Evolutionary conservation across 2,888 invertebrate genomes (phyloP), one percentile per base, ranked within the genome.

Genomic region (Drosophila peninsularis): DNA sequence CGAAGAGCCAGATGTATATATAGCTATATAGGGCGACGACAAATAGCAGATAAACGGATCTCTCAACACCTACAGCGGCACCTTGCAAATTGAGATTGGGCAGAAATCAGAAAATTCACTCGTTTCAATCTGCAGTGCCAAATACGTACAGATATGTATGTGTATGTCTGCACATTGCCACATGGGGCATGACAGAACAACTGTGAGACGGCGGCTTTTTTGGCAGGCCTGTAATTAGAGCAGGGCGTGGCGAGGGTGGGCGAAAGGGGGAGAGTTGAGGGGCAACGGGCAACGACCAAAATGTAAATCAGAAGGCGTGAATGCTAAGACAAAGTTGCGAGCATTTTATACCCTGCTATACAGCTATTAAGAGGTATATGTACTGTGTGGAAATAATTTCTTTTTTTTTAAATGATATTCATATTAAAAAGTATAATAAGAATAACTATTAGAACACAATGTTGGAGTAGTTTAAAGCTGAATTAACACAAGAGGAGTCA

Each of bases 261-360:
- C 5, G 5, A n/a, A 4, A 13, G 17, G 9, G 14, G 14, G 14
- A 39, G 32, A 13, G n/a, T n/a, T 39, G 27, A 45, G 57, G 62
- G 39, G 32, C 27, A n/a, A n/a, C n/a, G 53, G 44, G 41, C 62
- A 53, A 67, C 60, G 64, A 39, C 21, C 52, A 49, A 61, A 82
- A 71, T 69, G 65, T 63, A 76, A 88, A 86, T 83, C 84, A 74
- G 65, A 80, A 65, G 64, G 37, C 55, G 54, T 39, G 60, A 70
- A 42, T 34, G 49, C 50, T 53, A 58, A 69, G 62, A 54, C 63
- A 71, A 68, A 52, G 37, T n/a, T 24, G 55, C 34, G 24, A 3
- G 11, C 37, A 47, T 30, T 47, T 17, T 7, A 45, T 54, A 61
- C 61, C 42, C 53, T 44, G 11, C 30, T 5, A 5, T 10, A 3